phyloP scores from a whole-genome alignment of 2,113 vertebrate genomes.

The Sorex araneus region DNA sequence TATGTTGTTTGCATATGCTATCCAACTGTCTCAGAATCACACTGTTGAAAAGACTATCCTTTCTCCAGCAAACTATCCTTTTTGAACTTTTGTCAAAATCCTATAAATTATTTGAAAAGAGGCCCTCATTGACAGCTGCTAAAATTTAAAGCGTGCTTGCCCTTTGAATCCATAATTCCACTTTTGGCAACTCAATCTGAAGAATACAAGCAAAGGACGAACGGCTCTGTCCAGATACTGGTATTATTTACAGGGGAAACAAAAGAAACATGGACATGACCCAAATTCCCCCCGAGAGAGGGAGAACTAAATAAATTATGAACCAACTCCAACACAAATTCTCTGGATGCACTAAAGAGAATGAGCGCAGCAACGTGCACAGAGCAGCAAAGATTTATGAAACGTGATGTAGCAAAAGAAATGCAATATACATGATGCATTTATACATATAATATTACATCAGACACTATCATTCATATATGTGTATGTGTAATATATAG shows the following conservation, averaged over 20 bases:
- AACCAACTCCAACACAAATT: background rate
- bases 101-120: conserved; percentile 9
- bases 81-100: conserved; percentile 40
- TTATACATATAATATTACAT: no score
- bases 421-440: background rate
- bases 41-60: conserved; percentile 1
- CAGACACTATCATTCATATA: no score
- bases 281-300: background rate
- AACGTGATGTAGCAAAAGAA: background rate
- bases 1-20: background rate
- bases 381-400: background rate
- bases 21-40: background rate
- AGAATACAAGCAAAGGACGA: background rate
- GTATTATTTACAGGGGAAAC: background rate
- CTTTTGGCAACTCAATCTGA: background rate
- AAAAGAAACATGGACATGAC: background rate
- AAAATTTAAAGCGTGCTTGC: background rate
- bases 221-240: background rate
- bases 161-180: background rate
- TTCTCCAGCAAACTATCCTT: background rate
- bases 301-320: background rate
- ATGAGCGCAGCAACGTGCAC: background rate
- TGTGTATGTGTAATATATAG: background rate
- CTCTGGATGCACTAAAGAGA: background rate
- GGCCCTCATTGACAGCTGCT: background rate